A percentile compares a stretch with the other conserved stretches of the same genome.
Conservation (phyloP, 2,797 vertebrate genomes). For the Geotrypetes seraphini region DNA sequence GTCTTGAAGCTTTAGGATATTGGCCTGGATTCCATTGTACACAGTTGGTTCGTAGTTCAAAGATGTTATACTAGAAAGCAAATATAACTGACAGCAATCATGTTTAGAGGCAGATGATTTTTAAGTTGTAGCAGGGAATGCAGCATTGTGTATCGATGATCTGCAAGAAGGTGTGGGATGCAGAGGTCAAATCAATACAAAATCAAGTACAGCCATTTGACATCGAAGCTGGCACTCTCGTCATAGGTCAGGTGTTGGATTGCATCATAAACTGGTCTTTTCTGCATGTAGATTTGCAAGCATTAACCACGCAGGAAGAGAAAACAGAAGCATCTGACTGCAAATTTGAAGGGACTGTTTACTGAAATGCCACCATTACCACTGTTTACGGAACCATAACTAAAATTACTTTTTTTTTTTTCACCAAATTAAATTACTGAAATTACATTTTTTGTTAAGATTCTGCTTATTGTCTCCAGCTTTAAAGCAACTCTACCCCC, state of each 20-base stretch:
- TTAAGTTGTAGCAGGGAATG: too few species aligned
- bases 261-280: conserved; percentile 43
- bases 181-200: conserved; percentile 28
- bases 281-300: conserved; percentile 46
- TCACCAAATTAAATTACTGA: too few species aligned
- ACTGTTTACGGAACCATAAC: conserved; percentile 58
- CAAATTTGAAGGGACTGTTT: conserved; percentile 57
- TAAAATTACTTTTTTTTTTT: conserved; percentile 58
- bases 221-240: conserved; percentile 49
- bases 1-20: too few species aligned
- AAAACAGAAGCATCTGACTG: conserved; percentile 52
- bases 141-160: too few species aligned
- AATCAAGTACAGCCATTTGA: conserved; percentile 41
- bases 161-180: too few species aligned
- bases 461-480: conserved; percentile 35
- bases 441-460: conserved; percentile 42
- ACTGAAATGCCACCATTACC: conserved; percentile 42
- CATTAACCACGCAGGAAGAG: conserved; percentile 40
- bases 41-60: too few species aligned
- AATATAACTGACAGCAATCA: too few species aligned
- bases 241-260: conserved; percentile 46
- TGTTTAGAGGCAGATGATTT: too few species aligned
- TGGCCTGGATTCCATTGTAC: too few species aligned
- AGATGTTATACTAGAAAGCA: too few species aligned
- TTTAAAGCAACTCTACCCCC: conserved; percentile 36